Conservation (phyloP, 92 coral and sea anemone species). For the Micromussa lordhowensis region DNA sequence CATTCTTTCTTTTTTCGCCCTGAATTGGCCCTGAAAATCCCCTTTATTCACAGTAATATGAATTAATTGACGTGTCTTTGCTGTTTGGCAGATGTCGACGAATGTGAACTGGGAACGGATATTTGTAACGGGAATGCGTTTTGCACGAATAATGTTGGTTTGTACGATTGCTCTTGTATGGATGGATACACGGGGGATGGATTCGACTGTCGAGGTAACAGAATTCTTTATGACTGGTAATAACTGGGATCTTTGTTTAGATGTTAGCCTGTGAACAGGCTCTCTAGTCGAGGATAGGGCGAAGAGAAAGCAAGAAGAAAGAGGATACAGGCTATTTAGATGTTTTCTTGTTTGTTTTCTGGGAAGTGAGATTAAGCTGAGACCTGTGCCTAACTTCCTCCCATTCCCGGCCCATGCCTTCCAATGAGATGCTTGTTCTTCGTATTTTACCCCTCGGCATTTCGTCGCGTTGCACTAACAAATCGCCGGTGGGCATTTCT, state of each 20-base stretch:
- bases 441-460: not conserved
- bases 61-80: not conserved
- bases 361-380: not conserved
- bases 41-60: too few relatives aligned
- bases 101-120: slow-evolving; percentile 61
- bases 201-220: slow-evolving; percentile 61
- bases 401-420: too few relatives aligned
- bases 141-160: slow-evolving; percentile 65
- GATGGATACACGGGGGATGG: slow-evolving; percentile 73
- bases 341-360: too few relatives aligned
- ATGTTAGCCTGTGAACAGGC: too few relatives aligned
- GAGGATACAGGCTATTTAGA: too few relatives aligned
- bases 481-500: too few relatives aligned
- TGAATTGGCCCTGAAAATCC: not conserved
- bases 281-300: too few relatives aligned
- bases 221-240: not conserved
- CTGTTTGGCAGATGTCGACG: slow-evolving; percentile 60
- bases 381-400: not conserved
- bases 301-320: too few relatives aligned
- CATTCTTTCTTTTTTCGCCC: not conserved
- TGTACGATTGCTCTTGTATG: slow-evolving; percentile 68
- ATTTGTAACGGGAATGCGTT: slow-evolving; percentile 68
- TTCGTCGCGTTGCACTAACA: not conserved
- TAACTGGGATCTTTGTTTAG: not conserved
- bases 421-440: not conserved